A percentile compares a stretch with the other conserved stretches of the same genome.
Conservation (phyloP, 1,140 invertebrate species). For the Trichoplusia ni region DNA sequence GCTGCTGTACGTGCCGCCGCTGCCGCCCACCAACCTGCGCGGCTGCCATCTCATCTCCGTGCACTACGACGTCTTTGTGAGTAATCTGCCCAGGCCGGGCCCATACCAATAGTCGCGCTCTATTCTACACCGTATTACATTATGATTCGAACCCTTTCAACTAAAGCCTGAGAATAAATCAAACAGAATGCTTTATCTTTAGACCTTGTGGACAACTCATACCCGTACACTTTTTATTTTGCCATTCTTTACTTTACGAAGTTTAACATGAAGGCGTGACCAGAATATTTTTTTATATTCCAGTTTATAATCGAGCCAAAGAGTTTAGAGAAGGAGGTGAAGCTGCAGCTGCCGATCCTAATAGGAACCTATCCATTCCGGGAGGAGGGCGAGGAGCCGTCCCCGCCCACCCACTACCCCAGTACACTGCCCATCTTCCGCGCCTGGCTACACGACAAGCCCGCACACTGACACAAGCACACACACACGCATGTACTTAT, state of each 20-base stretch:
- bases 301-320: slow-evolving; percentile 96
- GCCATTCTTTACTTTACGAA: too few species aligned
- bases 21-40: slow-evolving; percentile 97
- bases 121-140: too few species aligned
- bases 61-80: slow-evolving; percentile 97
- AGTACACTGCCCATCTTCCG: slow-evolving; percentile 95
- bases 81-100: slow-evolving; percentile 65
- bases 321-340: slow-evolving; percentile 95
- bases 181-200: too few species aligned
- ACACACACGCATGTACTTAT: background rate
- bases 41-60: slow-evolving; percentile 97
- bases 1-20: slow-evolving; percentile 95
- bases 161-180: too few species aligned
- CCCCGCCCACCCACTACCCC: slow-evolving; percentile 93
- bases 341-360: slow-evolving; percentile 95
- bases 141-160: too few species aligned
- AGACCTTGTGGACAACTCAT: too few species aligned
- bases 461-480: slow-evolving; percentile 42
- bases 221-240: too few species aligned
- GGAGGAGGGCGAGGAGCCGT: slow-evolving; percentile 80
- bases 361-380: slow-evolving; percentile 96
- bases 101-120: background rate
- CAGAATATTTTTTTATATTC: slow-evolving; percentile 51
- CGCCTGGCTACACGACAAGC: slow-evolving; percentile 91
- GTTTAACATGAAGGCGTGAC: too few species aligned